Evolutionary conservation across 1,140 invertebrate genomes (phyloP), one percentile per base, ranked within the genome.

Genomic region (Ectropis grisescens): DNA sequence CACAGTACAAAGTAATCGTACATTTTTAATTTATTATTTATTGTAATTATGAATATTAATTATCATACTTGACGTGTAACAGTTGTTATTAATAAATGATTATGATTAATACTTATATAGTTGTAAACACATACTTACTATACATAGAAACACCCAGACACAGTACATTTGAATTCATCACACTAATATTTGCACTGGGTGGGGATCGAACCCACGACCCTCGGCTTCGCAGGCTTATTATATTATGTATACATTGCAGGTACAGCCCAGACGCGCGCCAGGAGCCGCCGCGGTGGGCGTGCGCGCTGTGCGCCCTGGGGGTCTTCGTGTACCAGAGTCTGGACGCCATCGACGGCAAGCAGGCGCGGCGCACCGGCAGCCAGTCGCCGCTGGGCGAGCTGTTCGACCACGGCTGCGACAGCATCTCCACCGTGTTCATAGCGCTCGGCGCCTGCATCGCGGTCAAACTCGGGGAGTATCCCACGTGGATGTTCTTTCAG

Each of bases 381-480:
- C 95, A 93, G 38, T 92, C 93, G 16, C 96, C 97, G 0, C 83
- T 99, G 10, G 98, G 98, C 1, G 98, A 99, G 86, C 86, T 99
- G 2, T 99, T 99, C 84, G 98, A 99, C 85, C 98, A 99, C 86
- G 98, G 98, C 51, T 99, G 98, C 84, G 98, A 99, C 84, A 97
- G 96, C 11, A 90, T 96, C 70, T 95, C 93, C 10, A 95, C 93
- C 86, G 96, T 98, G 36, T 98, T 99, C 84, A 97, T 99, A 16
- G 93, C 95, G 0, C 67, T 99, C 1, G 96, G 96, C 4, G 93
- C 94, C 0, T 97, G 94, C 67, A 92, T 95, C 56, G 91, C 96
- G 27, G 90, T 98, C 36, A 91, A 95, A 61, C 81, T 99, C 33
- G 98, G 97, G 2, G 86, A 91, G 56, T 91, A 94, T 75, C 94